phyloP scores from a whole-genome alignment of 2,888 invertebrate genomes.

The Drosophila rubida region DNA sequence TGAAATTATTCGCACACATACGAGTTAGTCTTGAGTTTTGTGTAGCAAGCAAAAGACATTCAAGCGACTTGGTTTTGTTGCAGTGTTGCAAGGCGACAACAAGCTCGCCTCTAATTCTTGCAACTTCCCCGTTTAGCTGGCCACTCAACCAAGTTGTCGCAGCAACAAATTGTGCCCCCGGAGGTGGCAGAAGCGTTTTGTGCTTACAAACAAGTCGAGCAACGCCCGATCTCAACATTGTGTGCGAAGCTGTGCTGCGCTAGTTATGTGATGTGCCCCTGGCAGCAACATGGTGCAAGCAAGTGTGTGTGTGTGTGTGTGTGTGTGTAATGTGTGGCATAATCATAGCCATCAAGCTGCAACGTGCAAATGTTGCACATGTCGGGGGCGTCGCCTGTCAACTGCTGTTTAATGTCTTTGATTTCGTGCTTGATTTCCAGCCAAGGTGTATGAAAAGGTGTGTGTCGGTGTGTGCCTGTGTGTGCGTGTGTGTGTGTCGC shows the following conservation, averaged over 20 bases:
- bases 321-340: slow-evolving; percentile 14
- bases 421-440: slow-evolving; percentile 62
- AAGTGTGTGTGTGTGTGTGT: slow-evolving; percentile 2
- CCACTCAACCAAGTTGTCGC: background rate
- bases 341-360: slow-evolving; percentile 52
- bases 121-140: background rate
- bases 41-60: too few species aligned
- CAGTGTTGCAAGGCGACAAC: too few species aligned
- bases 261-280: background rate
- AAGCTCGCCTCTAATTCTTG: background rate
- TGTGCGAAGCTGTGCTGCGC: background rate
- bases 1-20: too few species aligned
- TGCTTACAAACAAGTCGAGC: background rate
- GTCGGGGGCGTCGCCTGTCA: slow-evolving; percentile 74
- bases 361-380: slow-evolving; percentile 64
- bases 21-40: too few species aligned
- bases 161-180: background rate
- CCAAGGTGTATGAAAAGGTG: slow-evolving; percentile 57
- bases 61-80: too few species aligned
- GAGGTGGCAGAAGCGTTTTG: background rate
- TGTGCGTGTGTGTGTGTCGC: slow-evolving; percentile 29
- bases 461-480: slow-evolving; percentile 21
- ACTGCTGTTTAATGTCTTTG: slow-evolving; percentile 67
- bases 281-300: slow-evolving; percentile 49
- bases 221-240: background rate